Evolutionary conservation across 1,140 invertebrate species (phyloP), one percentile per base, ranked within the genome.

Genomic region (Platyura marginata): DNA sequence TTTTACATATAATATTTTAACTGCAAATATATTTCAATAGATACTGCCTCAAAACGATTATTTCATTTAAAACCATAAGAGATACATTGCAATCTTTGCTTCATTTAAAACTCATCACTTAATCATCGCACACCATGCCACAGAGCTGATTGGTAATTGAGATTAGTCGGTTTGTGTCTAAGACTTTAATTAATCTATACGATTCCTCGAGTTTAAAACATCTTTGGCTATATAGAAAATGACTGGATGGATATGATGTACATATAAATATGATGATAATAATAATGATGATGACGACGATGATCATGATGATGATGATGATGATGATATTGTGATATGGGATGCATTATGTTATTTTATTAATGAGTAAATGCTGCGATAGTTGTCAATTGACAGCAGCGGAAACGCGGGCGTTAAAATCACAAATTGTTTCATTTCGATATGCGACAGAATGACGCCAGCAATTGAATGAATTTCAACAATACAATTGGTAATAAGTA

Each of bases 321-420:
- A n/a, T n/a, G n/a, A n/a, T n/a, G n/a, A n/a, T n/a, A n/a, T n/a
- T n/a, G n/a, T n/a, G n/a, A n/a, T n/a, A n/a, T n/a, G n/a, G 32
- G 32, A 34, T n/a, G 32, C 11, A n/a, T 15, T 11, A 34, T 34
- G 32, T 4, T 34, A 34, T 34, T 34, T 34, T 13, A 34, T 34
- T 11, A 15, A 10, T 38, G 16, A 38, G 19, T 38, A 18, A 38
- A 38, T 38, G 36, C 16, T 38, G 20, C n/a, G 36, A 38, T 18
- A 18, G 36, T 38, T 5, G 18, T 38, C 18, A n/a, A 38, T 38
- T 38, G 36, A 38, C 36, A 38, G 36, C 36, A 18, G 36, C 36
- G 36, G 36, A 38, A 38, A 38, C 36, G 36, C 36, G 36, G 36
- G 36, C 36, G 36, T 38, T 38, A 18, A 38, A 21, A 20, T 38